Evolutionary conservation across 2,888 invertebrate genomes (phyloP).

Genomic region (Pollenia labialis): DNA sequence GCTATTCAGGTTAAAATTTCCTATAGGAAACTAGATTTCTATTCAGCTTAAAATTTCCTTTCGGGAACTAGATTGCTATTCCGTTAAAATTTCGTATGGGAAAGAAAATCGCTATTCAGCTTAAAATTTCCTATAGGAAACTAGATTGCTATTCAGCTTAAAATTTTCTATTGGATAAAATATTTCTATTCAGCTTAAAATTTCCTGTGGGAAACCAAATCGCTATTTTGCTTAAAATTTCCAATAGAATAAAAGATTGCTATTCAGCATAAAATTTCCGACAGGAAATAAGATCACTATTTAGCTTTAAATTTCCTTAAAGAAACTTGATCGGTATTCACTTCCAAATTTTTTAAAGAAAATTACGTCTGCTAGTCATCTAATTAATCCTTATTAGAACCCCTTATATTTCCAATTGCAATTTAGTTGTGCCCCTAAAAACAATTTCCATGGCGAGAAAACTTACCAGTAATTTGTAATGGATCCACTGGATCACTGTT

Average conservation of each 20-base stretch:
- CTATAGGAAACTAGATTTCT: no score
- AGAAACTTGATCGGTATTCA: neutral
- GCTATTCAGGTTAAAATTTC: no score
- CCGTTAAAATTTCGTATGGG: neutral
- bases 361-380: neutral
- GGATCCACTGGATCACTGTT: constrained; percentile 57
- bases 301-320: neutral
- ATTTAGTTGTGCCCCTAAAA: neutral
- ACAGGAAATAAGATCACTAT: neutral
- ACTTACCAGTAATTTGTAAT: constrained; percentile 75
- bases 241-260: neutral
- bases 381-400: neutral
- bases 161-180: neutral
- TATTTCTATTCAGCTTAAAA: neutral
- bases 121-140: neutral
- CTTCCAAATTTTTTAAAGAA: neutral
- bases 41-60: neutral
- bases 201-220: neutral
- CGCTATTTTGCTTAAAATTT: neutral
- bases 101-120: neutral
- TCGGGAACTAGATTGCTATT: neutral
- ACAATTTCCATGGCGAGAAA: neutral
- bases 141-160: no score
- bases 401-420: constrained; percentile 6
- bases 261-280: neutral